Evolutionary conservation across 2,797 vertebrate species (phyloP).

Genomic region (Percopsis omiscomaycus): DNA sequence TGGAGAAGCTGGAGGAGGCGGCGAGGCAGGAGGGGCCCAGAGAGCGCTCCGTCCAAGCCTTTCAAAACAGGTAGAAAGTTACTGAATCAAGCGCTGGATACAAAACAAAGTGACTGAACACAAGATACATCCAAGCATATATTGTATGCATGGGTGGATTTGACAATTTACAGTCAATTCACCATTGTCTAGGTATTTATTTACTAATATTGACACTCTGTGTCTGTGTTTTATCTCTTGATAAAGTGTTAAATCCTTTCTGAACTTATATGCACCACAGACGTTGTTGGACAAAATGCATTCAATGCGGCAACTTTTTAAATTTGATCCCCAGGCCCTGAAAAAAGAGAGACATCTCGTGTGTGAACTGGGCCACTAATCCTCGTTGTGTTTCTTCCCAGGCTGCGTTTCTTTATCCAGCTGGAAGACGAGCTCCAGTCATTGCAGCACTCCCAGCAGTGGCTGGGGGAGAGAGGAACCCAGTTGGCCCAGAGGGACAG

Average conservation of each 20-base stretch:
- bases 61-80: constrained; percentile 88
- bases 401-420: constrained; percentile 88
- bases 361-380: constrained; percentile 44
- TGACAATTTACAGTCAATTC: too few species aligned
- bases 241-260: constrained; percentile 1
- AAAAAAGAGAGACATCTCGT: constrained; percentile 30
- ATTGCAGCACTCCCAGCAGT: constrained; percentile 88
- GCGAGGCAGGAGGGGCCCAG: constrained; percentile 74
- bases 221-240: too few species aligned
- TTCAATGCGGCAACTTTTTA: neutral
- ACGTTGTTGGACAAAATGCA: constrained; percentile 20
- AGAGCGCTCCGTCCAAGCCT: constrained; percentile 82
- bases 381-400: constrained; percentile 65
- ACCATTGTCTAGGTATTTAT: too few species aligned
- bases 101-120: neutral
- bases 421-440: constrained; percentile 92
- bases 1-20: constrained; percentile 86
- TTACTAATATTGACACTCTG: too few species aligned
- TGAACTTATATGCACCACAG: constrained; percentile 20
- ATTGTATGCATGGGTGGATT: too few species aligned
- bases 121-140: neutral
- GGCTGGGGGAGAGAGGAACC: constrained; percentile 89
- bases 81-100: neutral
- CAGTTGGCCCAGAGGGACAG: constrained; percentile 89
- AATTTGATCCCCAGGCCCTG: constrained; percentile 18